A percentile compares a stretch with the other conserved stretches of the same genome.
These are phyloP conservation scores for Stercorarius parasiticus DNA, from an alignment of 2,113 vertebrate genomes.

Conservation along the genomic window DNA sequence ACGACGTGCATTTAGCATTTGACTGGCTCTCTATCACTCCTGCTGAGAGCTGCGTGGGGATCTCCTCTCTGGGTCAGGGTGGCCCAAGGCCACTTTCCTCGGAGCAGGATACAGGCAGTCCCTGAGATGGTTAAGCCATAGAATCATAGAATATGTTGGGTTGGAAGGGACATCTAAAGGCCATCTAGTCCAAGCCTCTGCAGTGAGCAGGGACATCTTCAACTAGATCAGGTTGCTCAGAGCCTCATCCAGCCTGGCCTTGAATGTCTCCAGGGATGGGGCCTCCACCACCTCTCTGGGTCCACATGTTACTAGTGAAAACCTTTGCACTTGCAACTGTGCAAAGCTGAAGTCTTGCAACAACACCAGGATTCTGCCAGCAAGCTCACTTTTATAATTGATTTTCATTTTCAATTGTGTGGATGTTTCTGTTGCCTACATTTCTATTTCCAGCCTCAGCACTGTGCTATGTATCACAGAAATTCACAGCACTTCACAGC, in stretches of 20 bases:
- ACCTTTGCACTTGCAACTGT: neutral
- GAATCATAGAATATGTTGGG: too few relatives aligned
- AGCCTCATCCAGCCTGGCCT: too few relatives aligned
- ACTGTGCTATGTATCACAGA: neutral
- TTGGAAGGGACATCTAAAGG: too few relatives aligned
- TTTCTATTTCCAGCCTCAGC: neutral
- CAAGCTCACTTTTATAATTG: neutral
- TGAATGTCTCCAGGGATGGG: too few relatives aligned
- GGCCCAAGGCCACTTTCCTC: neutral
- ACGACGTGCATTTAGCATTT: neutral
- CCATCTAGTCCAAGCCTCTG: too few relatives aligned
- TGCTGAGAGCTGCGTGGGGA: neutral
- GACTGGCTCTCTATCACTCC: neutral
- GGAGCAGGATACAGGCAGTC: neutral
- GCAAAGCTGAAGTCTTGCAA: neutral
- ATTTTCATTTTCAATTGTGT: neutral
- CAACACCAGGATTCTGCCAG: neutral
- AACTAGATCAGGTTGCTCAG: too few relatives aligned
- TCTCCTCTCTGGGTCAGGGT: neutral
- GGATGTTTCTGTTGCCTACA: neutral
- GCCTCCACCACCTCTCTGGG: too few relatives aligned
- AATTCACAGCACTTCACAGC: neutral
- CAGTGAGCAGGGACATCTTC: too few relatives aligned
- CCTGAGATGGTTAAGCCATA: too few relatives aligned
- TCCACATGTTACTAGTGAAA: neutral